Base-by-base conservation (phyloP, 1,140 invertebrate genomes). In the Dendrolimus kikuchii region DNA sequence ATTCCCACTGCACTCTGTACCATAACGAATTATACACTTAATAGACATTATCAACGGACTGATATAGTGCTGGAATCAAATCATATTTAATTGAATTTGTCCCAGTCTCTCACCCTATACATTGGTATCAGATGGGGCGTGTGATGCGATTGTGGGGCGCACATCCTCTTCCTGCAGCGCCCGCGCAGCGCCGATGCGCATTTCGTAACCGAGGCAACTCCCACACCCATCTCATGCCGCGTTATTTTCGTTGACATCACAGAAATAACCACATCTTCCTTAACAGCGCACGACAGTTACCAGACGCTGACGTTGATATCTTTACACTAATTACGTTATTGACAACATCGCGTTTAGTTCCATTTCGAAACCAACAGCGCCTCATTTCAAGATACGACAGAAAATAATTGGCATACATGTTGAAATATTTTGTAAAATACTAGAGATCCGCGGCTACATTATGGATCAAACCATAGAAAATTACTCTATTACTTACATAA, bases 321-420 rank as follows among this genome's bases (percentile, higher is more conserved):
- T 80, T 79, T 75, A 77, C 77, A 72, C 79, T 86, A 83, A 86
- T 81, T 78, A 70, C 74, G 66, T 74, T 86, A 86, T 83, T 83
- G 82, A 82, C 80, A 83, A 70, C 58, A 59, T 65, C 66, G 71
- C 69, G 68, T 76, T 69, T 68, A 68, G 65, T 69, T 70, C 57
- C 54, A 60, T 77, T 74, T 69, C 70, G 72, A 69, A 72, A 77
- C 59, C 54, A 38, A 59, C 23, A 3, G 51, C 48, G 40, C 55
- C 51, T 42, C 8, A 8, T 8, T 5, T 10, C 10, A 10, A 47
- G 23, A 23, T 5, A 5, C 4, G 23, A 37, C 23, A n/a, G 43
- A 9, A 45, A 45, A 9, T 45, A 9, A 45, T 9, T 45, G 43
- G 6, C 43, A 45, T 45, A 9, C 43, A 45, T 10, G 7, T 45